Evolutionary conservation across 1,140 invertebrate species (phyloP), one percentile per base, ranked within the genome.

Genomic region (Lutraria rhynchaena): DNA sequence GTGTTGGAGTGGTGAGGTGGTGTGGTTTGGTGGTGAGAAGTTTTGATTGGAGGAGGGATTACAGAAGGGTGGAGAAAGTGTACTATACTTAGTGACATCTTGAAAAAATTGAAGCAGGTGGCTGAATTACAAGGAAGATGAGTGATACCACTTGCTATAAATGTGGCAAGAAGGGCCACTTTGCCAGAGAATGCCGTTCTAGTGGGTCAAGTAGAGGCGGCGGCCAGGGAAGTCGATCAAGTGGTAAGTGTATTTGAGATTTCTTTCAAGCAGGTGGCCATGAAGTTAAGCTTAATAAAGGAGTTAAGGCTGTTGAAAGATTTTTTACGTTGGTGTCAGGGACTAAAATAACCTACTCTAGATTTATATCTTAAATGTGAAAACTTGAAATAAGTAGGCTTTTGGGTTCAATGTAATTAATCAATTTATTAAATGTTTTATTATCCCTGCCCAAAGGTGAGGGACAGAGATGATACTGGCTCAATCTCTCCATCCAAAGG

Each of bases 151-250:
- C 93, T 87, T 93, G 93, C 86, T 93, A 91, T 85, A 92, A 91
- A 80, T 93, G 93, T 85, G 90, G 92, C 83, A 86, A 91, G 77
- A 76, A 86, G 77, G 93, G 93, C 31, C 93, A 93, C 83, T 93
- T 92, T 87, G 92, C 93, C 37, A 87, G 92, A 95, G 97, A 92
- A 74, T 89, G 89, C 84, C 58, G 33, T n/a, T 46, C 37, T 9
- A 75, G 85, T 53, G 85, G 73, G 0, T 86, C 83, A 60, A 55
- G 65, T 3, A 51, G 84, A 13, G 73, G 82, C n/a, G 86, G 86
- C 55, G 88, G 85, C 69, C 55, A 83, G 35, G 86, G 88, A 81
- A 86, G 94, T 94, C 81, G 86, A 31, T 49, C 95, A 84, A 96
- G 96, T 58, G 73, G 80, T 78, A 67, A 27, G 3, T 61, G 19